These are phyloP conservation scores for Spisula solida DNA, from an alignment of 2,888 invertebrate species.

Conservation along the genomic window DNA sequence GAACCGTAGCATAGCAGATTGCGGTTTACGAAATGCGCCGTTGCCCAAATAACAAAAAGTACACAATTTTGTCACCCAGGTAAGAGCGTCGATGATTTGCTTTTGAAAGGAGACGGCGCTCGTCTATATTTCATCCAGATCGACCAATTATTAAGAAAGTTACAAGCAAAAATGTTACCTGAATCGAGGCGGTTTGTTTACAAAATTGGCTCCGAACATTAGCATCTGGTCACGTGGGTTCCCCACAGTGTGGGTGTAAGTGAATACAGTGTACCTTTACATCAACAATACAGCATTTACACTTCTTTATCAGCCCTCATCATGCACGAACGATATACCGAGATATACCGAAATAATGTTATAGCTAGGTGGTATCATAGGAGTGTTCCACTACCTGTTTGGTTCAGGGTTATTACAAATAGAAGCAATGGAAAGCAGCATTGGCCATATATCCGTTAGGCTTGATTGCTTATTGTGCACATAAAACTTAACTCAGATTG, in stretches of 20 bases:
- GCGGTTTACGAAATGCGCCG: no score
- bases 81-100: no score
- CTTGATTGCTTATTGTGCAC: neutral
- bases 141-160: no score
- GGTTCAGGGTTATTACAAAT: constrained; percentile 17
- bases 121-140: no score
- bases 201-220: no score
- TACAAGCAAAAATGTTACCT: no score
- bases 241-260: neutral
- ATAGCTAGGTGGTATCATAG: neutral
- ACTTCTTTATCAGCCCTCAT: constrained; percentile 7
- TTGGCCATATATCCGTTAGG: neutral
- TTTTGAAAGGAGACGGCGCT: no score
- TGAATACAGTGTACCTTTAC: neutral
- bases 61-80: no score
- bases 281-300: constrained; percentile 5
- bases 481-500: neutral
- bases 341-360: neutral
- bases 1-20: no score
- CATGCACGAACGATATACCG: constrained; percentile 12
- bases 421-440: neutral
- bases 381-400: neutral
- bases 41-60: no score
- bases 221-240: no score
- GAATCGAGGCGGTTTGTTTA: no score